These are phyloP conservation scores for Escarpia spicata DNA, from an alignment of 2,888 invertebrate genomes.

Conservation along the genomic window DNA sequence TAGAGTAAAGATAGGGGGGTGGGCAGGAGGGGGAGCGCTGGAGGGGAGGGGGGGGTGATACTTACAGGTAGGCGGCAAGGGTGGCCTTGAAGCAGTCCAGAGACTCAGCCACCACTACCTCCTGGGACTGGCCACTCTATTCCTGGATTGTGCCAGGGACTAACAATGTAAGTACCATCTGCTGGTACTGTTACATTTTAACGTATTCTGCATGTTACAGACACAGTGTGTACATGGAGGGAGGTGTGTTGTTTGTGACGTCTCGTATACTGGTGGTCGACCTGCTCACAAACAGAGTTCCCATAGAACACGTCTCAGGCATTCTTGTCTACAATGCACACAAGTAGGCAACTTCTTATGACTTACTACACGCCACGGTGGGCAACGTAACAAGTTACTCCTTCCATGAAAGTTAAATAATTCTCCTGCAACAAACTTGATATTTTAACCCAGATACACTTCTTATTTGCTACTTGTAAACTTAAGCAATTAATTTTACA, in stretches of 20 bases:
- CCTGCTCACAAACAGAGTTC: conserved; percentile 89
- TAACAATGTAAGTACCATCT: too few species aligned
- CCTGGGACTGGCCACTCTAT: too few species aligned
- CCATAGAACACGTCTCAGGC: conserved; percentile 87
- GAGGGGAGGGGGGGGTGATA: too few species aligned
- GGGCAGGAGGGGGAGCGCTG: too few species aligned
- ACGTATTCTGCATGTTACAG: conserved; percentile 43
- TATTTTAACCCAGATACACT: neutral
- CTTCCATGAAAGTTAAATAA: neutral
- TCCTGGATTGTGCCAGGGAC: too few species aligned
- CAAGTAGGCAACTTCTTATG: conserved; percentile 51
- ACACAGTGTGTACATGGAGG: conserved; percentile 80
- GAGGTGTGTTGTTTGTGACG: conserved; percentile 93
- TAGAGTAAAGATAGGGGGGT: too few species aligned
- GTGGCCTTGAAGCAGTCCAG: too few species aligned
- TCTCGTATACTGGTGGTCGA: conserved; percentile 95
- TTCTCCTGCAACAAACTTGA: neutral
- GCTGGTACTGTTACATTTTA: neutral
- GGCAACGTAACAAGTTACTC: neutral
- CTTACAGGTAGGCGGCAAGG: too few species aligned
- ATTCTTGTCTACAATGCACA: conserved; percentile 92
- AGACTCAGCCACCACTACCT: too few species aligned
- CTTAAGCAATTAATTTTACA: too few species aligned
- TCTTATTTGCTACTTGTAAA: neutral
- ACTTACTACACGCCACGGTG: neutral